A percentile compares a stretch with the other conserved stretches of the same genome.
Evolutionary conservation across 35 echinoderm and acorn worm genomes (phyloP).

Genomic region (Nesometra sesokonis): DNA sequence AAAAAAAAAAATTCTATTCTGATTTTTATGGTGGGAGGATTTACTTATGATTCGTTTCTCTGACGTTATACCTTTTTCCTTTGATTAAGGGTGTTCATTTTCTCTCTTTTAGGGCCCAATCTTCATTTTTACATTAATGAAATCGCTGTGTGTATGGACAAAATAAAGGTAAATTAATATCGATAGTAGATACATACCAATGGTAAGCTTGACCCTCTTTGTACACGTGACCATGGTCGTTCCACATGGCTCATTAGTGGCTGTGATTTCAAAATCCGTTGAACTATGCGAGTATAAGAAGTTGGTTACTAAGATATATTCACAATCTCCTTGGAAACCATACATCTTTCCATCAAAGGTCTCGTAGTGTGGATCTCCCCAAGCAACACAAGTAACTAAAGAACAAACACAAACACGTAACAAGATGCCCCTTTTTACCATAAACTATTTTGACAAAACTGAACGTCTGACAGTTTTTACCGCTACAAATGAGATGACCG

Average conservation of each 20-base stretch:
- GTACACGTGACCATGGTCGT: conserved; percentile 70
- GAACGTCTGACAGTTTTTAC: too few relatives aligned
- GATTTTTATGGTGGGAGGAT: too few relatives aligned
- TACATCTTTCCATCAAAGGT: conserved; percentile 5
- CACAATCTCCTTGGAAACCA: conserved; percentile 5
- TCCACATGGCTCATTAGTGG: conserved; percentile 71
- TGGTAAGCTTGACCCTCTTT: conserved; percentile 47
- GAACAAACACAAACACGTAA: neutral
- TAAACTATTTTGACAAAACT: too few relatives aligned
- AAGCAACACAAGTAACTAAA: neutral
- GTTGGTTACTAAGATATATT: neutral
- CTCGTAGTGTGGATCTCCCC: neutral
- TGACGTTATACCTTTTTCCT: too few relatives aligned
- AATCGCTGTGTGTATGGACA: too few relatives aligned
- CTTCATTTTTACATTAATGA: too few relatives aligned
- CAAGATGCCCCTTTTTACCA: neutral
- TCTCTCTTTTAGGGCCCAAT: too few relatives aligned
- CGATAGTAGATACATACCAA: conserved; percentile 37
- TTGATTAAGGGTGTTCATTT: too few relatives aligned
- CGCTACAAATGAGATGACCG: too few relatives aligned
- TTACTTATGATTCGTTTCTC: too few relatives aligned
- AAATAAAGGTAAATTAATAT: too few relatives aligned
- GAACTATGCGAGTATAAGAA: neutral
- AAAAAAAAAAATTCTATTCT: too few relatives aligned
- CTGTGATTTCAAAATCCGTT: conserved; percentile 43